Base-by-base conservation (phyloP, 2,888 invertebrate genomes). In the Oscheius myriophilus region DNA sequence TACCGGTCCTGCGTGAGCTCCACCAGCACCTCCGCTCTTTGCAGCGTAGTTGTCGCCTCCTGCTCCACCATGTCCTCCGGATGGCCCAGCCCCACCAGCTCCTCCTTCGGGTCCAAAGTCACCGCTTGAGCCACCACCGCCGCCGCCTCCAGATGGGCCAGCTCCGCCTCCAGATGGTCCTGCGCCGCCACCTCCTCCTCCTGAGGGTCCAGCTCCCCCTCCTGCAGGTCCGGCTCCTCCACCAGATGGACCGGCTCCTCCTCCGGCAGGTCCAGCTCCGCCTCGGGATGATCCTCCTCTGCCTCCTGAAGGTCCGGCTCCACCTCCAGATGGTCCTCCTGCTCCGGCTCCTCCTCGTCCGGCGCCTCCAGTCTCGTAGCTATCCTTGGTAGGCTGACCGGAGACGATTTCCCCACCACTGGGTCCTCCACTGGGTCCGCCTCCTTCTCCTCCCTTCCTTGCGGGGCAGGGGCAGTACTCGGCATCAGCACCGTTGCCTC, bases 31-130 rank as follows among this genome's bases (percentile, higher is more conserved):
- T 46, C 75, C 80, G 7, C 77, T 72, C 62, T 33, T 33, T 33
- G 70, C 77, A 46, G 80, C 82, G 68, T 78, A 79, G 53, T 76
- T 82, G 57, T 83, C 80, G 16, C 77, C 81, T 53, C 83, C 82
- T 9, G 78, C 71, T 6, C 76, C 46, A 69, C 84, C 83, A 9
- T 33, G 46, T 7, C 80, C 79, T 72, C 84, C 84, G 25, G 75
- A 69, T 25, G 75, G 67, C 72, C 84, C 84, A 33, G 74, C 64
- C 49, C 78, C 75, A 55, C 84, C 82, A n/a, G 14, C 25, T 2
- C 16, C n/a, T 9, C 61, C 61, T 16, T 61, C 26, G 25, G 69
- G 65, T 64, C 82, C 82, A 18, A 72, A 71, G 42, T 82, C 79
- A 55, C 83, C 83, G 11, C 75, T 61, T 41, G 83, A 82, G 51